Conservation (phyloP, 1,140 invertebrate species). For the Lepeophtheirus salmonis region DNA sequence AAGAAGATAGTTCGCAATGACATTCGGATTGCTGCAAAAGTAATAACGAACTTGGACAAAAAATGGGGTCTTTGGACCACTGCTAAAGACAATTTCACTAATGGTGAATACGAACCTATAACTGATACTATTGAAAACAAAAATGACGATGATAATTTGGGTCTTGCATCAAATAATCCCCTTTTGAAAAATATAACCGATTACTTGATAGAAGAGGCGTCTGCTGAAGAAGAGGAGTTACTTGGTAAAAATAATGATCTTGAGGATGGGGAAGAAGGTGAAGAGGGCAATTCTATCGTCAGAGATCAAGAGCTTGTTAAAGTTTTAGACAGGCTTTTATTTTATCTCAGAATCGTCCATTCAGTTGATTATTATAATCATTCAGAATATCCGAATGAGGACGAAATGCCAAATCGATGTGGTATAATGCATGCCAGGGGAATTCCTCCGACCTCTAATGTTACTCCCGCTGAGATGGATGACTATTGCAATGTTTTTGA, state of each 20-base stretch:
- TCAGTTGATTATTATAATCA: constrained; percentile 98
- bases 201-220: constrained; percentile 93
- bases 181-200: constrained; percentile 92
- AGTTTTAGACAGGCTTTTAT: constrained; percentile 58
- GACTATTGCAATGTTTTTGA: constrained; percentile 63
- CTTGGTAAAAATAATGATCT: constrained; percentile 46
- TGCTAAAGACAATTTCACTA: background rate
- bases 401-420: constrained; percentile 94
- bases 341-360: constrained; percentile 91
- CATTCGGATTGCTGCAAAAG: constrained; percentile 76
- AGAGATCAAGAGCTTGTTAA: constrained; percentile 51
- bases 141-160: background rate
- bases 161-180: constrained; percentile 61
- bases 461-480: constrained; percentile 40
- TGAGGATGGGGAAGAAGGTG: constrained; percentile 32
- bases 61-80: constrained; percentile 57
- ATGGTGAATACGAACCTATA: constrained; percentile 16
- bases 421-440: constrained; percentile 94
- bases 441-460: constrained; percentile 53
- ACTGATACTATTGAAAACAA: background rate
- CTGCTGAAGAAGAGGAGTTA: constrained; percentile 90
- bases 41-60: constrained; percentile 81
- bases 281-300: constrained; percentile 44
- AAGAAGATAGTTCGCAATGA: constrained; percentile 75
- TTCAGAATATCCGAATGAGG: constrained; percentile 96